Base-by-base conservation (phyloP, 2,797 vertebrate genomes). In the Esox masquinongy region DNA sequence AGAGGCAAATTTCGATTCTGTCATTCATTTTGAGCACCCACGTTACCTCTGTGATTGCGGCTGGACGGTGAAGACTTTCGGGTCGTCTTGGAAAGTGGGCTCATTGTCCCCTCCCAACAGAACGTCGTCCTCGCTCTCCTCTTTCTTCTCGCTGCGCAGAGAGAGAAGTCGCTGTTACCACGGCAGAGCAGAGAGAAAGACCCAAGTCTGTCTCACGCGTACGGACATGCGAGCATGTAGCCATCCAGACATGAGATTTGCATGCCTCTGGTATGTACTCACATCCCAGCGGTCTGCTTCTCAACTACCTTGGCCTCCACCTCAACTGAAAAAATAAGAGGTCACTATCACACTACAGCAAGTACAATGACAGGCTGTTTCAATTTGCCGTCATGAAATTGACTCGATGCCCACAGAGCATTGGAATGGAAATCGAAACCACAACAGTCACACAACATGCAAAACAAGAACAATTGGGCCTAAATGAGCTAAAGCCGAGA, bases 1-100 rank as follows among this genome's bases (percentile, higher is more conserved):
- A 47, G 12, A 14, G 43, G 12, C 43, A 11, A 1, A 5, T 47
- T 47, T 12, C 0, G 0, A 47, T 47, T 47, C 12, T 47, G 9
- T 47, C 6, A 7, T 2, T 47, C 43, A 47, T 47, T 47, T 4
- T 39, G 36, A 39, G 4, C 36, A 5, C 36, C 19, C 4, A 47
- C 36, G 7, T 26, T 90, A 95, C 93, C 93, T 94, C 70, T 80
- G 91, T 71, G 72, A 83, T 72, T 77, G 87, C 5, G 81, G 87
- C 36, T 86, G 86, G 76, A 86, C 90, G 84, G 49, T 87, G 69
- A 85, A 70, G 77, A 92, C 88, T 4, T 82, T 80, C 0, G 81
- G 80, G 74, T 93, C 89, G 11, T 91, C 89, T 56, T 80, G 81
- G 84, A 90, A 90, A 1, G 77, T n/a, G 83, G 78, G 70, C 9